A percentile compares a stretch with the other conserved stretches of the same genome.
These are phyloP conservation scores for Anseranas semipalmata DNA, from an alignment of 2,113 vertebrate genomes.

Conservation along the genomic window DNA sequence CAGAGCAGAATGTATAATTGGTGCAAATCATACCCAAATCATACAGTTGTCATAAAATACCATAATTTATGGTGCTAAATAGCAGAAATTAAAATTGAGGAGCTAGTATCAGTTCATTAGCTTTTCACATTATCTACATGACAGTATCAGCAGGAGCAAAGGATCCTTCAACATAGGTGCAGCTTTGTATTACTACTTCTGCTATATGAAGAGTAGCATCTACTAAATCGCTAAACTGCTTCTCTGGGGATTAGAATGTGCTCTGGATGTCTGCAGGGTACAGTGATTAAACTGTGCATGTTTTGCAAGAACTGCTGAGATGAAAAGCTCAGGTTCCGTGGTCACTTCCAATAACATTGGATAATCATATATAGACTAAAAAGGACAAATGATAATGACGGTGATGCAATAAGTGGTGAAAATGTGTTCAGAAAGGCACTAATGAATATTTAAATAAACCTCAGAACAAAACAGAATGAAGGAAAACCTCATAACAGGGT, in stretches of 20 bases:
- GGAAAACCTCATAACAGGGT: not conserved
- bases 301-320: not conserved
- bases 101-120: not conserved
- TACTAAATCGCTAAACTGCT: not conserved
- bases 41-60: not conserved
- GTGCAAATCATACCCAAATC: not conserved
- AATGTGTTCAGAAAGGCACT: not conserved
- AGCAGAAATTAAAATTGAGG: conserved; percentile 16
- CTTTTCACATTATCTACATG: not conserved
- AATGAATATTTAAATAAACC: not conserved
- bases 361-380: not conserved
- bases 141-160: not conserved
- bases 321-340: not conserved
- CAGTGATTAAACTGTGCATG: not conserved
- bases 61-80: conserved; percentile 18
- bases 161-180: not conserved
- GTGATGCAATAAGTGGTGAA: not conserved
- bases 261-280: not conserved
- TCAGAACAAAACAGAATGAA: not conserved
- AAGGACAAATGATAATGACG: not conserved
- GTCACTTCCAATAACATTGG: accelerated
- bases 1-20: not conserved
- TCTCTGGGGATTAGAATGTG: not conserved
- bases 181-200: not conserved
- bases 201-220: not conserved